A percentile compares a stretch with the other conserved stretches of the same genome.
Evolutionary conservation across 2,113 vertebrate species (phyloP).

Genomic region (Lonchura striata): DNA sequence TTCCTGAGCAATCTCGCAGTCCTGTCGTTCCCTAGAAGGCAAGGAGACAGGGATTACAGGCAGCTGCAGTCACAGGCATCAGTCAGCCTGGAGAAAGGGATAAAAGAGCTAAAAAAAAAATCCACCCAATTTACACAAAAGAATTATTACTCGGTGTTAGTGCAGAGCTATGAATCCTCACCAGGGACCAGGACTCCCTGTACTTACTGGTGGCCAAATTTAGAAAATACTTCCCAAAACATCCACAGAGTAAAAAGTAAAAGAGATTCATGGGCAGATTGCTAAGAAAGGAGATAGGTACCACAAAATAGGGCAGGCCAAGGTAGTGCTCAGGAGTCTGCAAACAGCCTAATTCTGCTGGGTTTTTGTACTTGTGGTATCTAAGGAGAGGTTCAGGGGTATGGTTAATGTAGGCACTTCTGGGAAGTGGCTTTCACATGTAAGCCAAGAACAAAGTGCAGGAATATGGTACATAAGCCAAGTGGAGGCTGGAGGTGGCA

Average conservation of each 20-base stretch:
- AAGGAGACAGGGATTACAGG: conserved; percentile 6
- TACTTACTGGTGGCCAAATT: neutral
- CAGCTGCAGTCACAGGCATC: neutral
- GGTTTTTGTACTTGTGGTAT: neutral
- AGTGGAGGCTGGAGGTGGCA: neutral
- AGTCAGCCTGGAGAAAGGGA: neutral
- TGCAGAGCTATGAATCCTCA: neutral
- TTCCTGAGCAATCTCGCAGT: conserved; percentile 92
- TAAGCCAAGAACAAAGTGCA: neutral
- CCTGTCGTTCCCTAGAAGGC: conserved; percentile 83
- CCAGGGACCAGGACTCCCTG: neutral
- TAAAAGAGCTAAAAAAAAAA: neutral
- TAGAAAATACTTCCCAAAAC: neutral
- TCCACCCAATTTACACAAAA: neutral
- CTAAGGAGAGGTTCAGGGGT: neutral
- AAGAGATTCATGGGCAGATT: neutral
- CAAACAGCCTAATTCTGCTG: neutral
- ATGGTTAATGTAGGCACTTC: neutral
- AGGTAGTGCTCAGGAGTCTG: neutral
- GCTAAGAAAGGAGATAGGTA: neutral
- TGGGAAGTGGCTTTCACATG: neutral
- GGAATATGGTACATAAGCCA: neutral
- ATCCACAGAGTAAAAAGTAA: neutral
- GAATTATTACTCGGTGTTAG: neutral
- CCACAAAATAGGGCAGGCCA: neutral